These are phyloP conservation scores for Furcifer pardalis DNA, from an alignment of 2,797 vertebrate species.

Conservation along the genomic window DNA sequence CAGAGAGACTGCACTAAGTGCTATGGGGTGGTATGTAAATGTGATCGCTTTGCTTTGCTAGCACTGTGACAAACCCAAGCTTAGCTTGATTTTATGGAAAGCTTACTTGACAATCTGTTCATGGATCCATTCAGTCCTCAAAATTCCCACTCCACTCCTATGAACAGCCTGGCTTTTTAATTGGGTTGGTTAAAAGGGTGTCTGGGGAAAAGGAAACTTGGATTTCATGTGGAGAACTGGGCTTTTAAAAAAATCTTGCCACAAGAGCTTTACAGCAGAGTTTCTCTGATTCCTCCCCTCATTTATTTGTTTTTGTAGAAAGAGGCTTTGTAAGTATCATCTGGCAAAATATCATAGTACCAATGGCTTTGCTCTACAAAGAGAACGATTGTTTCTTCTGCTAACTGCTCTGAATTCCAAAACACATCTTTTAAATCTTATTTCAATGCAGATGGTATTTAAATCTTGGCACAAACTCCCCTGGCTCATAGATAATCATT, in stretches of 20 bases:
- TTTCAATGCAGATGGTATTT: slow-evolving; percentile 50
- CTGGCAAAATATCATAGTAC: accelerated
- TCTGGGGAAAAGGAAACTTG: background rate
- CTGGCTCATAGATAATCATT: slow-evolving; percentile 45
- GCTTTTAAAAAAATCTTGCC: background rate
- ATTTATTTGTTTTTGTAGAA: background rate
- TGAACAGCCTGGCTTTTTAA: background rate
- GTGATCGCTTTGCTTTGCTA: too few species aligned
- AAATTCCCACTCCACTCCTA: background rate
- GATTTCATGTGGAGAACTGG: background rate
- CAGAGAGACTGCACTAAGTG: too few species aligned
- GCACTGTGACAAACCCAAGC: background rate
- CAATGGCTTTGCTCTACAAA: slow-evolving; percentile 53
- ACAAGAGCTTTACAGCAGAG: background rate
- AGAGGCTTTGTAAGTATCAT: slow-evolving; percentile 22
- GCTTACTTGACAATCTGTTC: background rate
- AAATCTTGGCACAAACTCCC: slow-evolving; percentile 33
- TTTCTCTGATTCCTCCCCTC: background rate
- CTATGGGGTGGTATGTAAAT: too few species aligned
- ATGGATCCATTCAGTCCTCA: background rate
- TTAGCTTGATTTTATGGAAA: background rate
- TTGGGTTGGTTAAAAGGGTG: background rate
- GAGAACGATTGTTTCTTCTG: slow-evolving; percentile 51
- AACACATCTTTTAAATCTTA: slow-evolving; percentile 43
- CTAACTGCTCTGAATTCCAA: slow-evolving; percentile 46